These are phyloP conservation scores for Amphimedon queenslandica DNA, from an alignment of 37 sponge, comb jelly and placozoan genomes.

Conservation along the genomic window DNA sequence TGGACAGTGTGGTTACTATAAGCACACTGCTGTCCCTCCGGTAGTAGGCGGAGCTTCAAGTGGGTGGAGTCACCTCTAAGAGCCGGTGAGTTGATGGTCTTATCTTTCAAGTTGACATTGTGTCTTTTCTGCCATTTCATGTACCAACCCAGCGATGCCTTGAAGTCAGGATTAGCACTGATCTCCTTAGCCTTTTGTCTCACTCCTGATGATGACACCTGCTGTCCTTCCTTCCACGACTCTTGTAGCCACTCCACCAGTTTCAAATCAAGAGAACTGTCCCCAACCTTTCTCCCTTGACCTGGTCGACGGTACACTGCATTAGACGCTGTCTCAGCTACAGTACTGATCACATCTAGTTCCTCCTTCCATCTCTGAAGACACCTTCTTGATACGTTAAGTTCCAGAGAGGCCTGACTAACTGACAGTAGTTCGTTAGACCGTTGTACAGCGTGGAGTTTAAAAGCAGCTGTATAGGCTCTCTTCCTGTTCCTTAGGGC, in stretches of 20 bases:
- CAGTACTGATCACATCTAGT: conserved; percentile 67
- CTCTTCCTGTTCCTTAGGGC: conserved; percentile 62
- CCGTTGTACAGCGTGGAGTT: conserved; percentile 68
- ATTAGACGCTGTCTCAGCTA: conserved; percentile 66
- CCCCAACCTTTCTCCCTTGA: conserved; percentile 68
- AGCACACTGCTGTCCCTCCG: conserved; percentile 47
- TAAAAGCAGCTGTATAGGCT: conserved; percentile 80
- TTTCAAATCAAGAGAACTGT: conserved; percentile 42
- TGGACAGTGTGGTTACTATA: conserved; percentile 40
- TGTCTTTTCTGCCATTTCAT: conserved; percentile 76
- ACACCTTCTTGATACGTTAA: conserved; percentile 73
- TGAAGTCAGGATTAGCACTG: conserved; percentile 38
- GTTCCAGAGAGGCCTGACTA: conserved; percentile 74
- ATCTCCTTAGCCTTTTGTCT: conserved; percentile 68
- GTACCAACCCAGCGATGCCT: conserved; percentile 80
- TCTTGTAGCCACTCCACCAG: conserved; percentile 67
- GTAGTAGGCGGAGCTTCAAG: conserved; percentile 67
- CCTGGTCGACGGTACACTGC: conserved; percentile 77
- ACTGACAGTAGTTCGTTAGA: conserved; percentile 65
- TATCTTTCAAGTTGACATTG: conserved; percentile 55
- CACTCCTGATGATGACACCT: conserved; percentile 32
- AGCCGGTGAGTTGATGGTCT: conserved; percentile 37
- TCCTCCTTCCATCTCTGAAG: conserved; percentile 78
- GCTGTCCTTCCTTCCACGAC: conserved; percentile 57
- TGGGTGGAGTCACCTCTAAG: conserved; percentile 23